Evolutionary conservation across 1,140 invertebrate species (phyloP), one percentile per base, ranked within the genome.

Genomic region (Ditylenchus dipsaci): DNA sequence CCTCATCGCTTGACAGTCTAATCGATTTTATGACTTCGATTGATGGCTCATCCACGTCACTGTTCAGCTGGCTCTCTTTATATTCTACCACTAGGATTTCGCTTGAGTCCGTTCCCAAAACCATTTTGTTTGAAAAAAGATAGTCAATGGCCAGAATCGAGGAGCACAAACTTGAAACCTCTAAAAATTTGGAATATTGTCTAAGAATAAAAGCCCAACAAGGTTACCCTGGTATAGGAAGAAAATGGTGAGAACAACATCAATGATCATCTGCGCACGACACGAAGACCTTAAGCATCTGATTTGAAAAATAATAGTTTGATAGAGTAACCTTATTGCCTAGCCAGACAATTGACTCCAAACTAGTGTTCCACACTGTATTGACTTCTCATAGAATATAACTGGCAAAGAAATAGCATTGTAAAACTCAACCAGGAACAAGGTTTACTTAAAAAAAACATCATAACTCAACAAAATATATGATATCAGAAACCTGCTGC

Each of bases 351-450:
- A 78, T 30, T 33, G 30, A 21, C 45, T 79, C 72, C 15, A 75
- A 21, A 17, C 27, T 27, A 0, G 30, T 30, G 13, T 68, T 60
- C 30, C 58, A 42, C 11, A 78, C 62, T n/a, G 62, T 27, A 78
- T 60, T 42, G 45, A 38, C 45, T 72, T 75, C 61, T 76, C 75
- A 30, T 79, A 58, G 29, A 58, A 66, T n/a, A 78, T 56, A 17
- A 45, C 23, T 26, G 75, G 75, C 56, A 53, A 42, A 23, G 78
- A 65, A 11, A 64, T 15, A n/a, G 67, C 62, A 42, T 79, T 79
- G 64, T 76, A 76, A 56, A 76, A 76, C 42, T 76, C 70, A 45
- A 76, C 56, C 15, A 75, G 30, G n/a, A 57, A 71, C 5, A 17
- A 8, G 47, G 58, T 29, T 42, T 38, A 11, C 15, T 15, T 19